Conservation (phyloP, 2,113 vertebrate genomes). For the Delphinapterus leucas region DNA sequence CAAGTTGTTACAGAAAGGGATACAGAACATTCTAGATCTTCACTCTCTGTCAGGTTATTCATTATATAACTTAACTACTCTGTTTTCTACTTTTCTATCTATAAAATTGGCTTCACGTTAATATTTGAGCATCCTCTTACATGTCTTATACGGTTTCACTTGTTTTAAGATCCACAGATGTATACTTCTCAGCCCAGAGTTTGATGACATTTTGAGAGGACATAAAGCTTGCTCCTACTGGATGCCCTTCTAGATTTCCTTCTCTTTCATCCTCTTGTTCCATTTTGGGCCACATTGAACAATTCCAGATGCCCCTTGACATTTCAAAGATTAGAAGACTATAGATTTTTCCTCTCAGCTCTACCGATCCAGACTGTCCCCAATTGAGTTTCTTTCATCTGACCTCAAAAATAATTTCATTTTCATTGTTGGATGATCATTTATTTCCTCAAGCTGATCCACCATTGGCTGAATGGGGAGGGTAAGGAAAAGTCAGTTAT, state of each 20-base stretch:
- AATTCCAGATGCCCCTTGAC: neutral
- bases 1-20: neutral
- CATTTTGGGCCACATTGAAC: neutral
- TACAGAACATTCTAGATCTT: constrained; percentile 2
- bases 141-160: neutral
- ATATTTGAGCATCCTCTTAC: neutral
- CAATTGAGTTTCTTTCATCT: neutral
- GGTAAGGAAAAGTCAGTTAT: neutral
- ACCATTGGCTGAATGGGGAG: neutral
- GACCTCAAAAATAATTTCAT: constrained; percentile 31
- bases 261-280: constrained; percentile 8
- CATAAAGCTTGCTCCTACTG: neutral
- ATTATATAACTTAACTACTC: neutral
- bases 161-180: constrained; percentile 19
- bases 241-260: neutral
- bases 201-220: neutral
- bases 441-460: neutral
- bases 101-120: constrained; percentile 36
- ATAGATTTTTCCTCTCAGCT: neutral
- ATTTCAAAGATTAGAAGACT: neutral
- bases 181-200: neutral
- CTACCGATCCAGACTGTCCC: neutral
- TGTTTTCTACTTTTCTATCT: constrained; percentile 13
- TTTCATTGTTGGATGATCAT: neutral
- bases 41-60: constrained; percentile 9